Base-by-base conservation (phyloP, 2,113 vertebrate species). In the Apodemus speciosus region DNA sequence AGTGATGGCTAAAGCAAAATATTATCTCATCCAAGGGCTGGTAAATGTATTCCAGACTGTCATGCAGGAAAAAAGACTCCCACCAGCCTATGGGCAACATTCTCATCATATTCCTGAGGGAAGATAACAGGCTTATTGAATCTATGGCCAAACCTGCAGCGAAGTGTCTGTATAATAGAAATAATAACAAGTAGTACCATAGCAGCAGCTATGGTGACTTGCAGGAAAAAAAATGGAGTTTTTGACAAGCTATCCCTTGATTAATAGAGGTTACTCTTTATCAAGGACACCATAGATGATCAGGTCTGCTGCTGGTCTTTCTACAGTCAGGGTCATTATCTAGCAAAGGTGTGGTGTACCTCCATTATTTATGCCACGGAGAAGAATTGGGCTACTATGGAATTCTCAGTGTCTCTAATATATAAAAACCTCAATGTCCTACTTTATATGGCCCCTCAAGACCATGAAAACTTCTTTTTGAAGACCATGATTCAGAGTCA, bases 141-240 rank as follows among this genome's bases (percentile, higher is more conserved):
- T 77, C 30, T 9, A 25, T 79, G 46, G 18, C 9, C 49, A 79
- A 32, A 3, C 27, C 73, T 49, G 27, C 32, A 46, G 73, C 7
- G 15, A 76, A 18, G 27, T 6, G 18, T 76, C 43, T 79, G 16
- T 32, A 53, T 35, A 79, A 53, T 99, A 98, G 99, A 97, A 99
- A 99, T 97, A 99, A 99, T 97, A 99, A 99, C 98, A 99, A 99
- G 89, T 99, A 99, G 90, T 99, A 99, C 76, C 99, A 99, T 88
- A 99, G 99, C 96, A 99, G 99, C 97, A 99, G 98, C 97, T 99
- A 99, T 2, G 99, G 99, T 98, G 98, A 99, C 98, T 95, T 99
- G 27, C 85, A 99, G 96, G 99, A 99, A 98, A 99, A 75, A 99
- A 97, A 99, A 99, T 0, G 99, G 99, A 96, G 98, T 99, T 90